Base-by-base conservation (phyloP, 2,888 invertebrate genomes). In the Drosophila mulleri region DNA sequence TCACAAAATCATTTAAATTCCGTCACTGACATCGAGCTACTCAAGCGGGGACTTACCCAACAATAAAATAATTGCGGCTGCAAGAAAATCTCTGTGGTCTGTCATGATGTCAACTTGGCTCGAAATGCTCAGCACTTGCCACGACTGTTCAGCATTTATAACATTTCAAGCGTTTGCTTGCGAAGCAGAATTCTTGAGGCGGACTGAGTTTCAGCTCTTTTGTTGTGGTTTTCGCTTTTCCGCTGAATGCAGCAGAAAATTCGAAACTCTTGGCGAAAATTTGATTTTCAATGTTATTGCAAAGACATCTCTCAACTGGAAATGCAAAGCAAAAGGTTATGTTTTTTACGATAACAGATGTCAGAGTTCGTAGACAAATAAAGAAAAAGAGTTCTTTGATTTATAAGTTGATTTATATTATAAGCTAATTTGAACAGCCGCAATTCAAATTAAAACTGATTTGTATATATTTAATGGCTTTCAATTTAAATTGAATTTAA, bases 1-100 rank as follows among this genome's bases (percentile, higher is more conserved):
- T 12, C 14, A 20, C 6, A 18, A 41, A 52, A n/a, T 20, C 12
- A 26, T 18, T 6, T 29, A 32, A 53, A 14, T 35, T 16, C 45
- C 16, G 26, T 32, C 5, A 3, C 35, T 0, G 3, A 44, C 32
- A 35, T 23, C 32, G 18, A n/a, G 8, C 42, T 32, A 18, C 32
- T n/a, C 12, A 18, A 61, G 29, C 39, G 26, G 26, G 66, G 66
- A 76, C 89, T 82, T 73, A 82, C 90, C 71, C 88, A 81, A 82
- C 54, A 80, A 29, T 26, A 74, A 71, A 32, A 56, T 53, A 52
- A 78, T 72, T 75, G 75, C 70, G 52, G 45, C 56, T 53, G 66
- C 79, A 62, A 68, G 52, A 44, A 78, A 39, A 20, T 76, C 64
- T 59, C 66, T 72, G 67, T 68, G 65, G 48, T 80, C 58, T 62